Evolutionary conservation across 2,888 invertebrate species (phyloP), one percentile per base, ranked within the genome.

Genomic region (Epinotia demarniana): DNA sequence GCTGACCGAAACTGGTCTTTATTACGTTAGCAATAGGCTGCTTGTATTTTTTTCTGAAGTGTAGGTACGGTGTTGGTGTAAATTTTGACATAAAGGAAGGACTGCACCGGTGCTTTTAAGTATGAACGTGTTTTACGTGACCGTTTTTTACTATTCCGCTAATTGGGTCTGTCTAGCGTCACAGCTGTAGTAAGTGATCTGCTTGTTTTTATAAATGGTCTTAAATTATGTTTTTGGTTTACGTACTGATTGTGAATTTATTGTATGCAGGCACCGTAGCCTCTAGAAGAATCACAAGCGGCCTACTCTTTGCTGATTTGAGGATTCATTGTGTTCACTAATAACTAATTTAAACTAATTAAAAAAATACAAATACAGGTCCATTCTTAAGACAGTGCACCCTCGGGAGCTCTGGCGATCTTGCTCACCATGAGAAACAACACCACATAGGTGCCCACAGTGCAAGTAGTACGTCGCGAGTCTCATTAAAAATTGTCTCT

Each of bases 61-160:
- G 66, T 49, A 33, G 19, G 39, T 3, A 27, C n/a, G 11, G 11
- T 49, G n/a, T 58, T 73, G 49, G 66, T 19, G 13, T 64, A 60
- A 58, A 58, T 80, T 84, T 84, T 83, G 77, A 78, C 81, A 81
- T 83, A 82, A 76, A 81, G 85, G 85, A 85, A 83, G 81, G 74
- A 79, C 16, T 71, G 70, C 53, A 62, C 70, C 49, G 70, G 70
- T 71, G 70, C 62, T 53, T 62, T 71, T 57, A 53, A 61, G 61
- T 53, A 53, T 71, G 70, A 9, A 71, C 70, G 70, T 71, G 70
- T 12, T 62, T 49, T 62, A 71, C 62, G 60, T 71, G 69, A 69
- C 60, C 46, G 60, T 69, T 69, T 69, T 69, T 61, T 61, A 61
- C 69, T 46, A 60, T 74, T 49, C 58, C 62, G 23, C 11, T 60